phyloP scores from a whole-genome alignment of 1,140 invertebrate genomes.

The Brachionus koreanus region DNA sequence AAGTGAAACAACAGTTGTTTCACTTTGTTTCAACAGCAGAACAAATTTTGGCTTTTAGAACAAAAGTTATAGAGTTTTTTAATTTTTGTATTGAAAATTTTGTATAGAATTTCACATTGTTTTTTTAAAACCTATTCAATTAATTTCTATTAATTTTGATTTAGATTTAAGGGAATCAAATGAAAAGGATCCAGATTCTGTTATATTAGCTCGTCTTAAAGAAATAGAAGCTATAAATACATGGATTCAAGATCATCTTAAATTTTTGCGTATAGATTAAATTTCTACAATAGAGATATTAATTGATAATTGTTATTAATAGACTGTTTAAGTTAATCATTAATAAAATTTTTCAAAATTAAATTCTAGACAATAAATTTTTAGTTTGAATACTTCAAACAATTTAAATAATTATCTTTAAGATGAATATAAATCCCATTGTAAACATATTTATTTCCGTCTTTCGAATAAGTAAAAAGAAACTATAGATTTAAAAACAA shows the following conservation, averaged over 20 bases:
- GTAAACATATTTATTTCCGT: not conserved
- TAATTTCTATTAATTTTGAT: not conserved
- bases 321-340: not conserved
- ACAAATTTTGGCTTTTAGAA: too few relatives aligned
- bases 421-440: not conserved
- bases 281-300: not conserved
- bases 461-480: not conserved
- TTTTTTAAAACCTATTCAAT: too few relatives aligned
- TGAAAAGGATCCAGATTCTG: conserved; percentile 68
- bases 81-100: too few relatives aligned
- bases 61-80: too few relatives aligned
- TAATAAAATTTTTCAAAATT: not conserved
- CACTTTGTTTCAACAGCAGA: too few relatives aligned
- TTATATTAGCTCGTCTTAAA: conserved; percentile 66
- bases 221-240: conserved; percentile 67
- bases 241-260: conserved; percentile 63
- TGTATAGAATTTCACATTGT: too few relatives aligned
- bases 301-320: not conserved
- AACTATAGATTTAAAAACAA: not conserved
- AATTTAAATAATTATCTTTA: not conserved
- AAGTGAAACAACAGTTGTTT: too few relatives aligned
- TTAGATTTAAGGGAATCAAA: conserved; percentile 72
- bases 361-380: not conserved
- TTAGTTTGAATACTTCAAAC: not conserved
- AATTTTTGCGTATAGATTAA: not conserved